Evolutionary conservation across 2,888 invertebrate species (phyloP).

Genomic region (Oscheius onirici): DNA sequence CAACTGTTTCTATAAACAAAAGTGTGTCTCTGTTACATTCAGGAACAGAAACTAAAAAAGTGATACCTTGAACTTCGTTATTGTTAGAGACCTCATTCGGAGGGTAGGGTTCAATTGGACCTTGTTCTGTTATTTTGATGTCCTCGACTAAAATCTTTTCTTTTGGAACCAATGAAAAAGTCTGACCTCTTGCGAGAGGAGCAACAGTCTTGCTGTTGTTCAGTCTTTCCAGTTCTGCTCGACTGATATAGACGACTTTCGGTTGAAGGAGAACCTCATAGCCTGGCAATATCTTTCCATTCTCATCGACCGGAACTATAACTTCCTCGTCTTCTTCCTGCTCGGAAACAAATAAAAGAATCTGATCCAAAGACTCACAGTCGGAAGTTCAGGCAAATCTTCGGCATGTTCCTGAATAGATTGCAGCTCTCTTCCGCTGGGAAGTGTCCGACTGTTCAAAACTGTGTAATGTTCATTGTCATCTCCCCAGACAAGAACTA

Average conservation of each 20-base stretch:
- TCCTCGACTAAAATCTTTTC: not conserved
- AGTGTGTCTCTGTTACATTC: too few species aligned
- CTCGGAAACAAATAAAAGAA: not conserved
- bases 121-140: not conserved
- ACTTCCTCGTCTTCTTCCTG: conserved; percentile 16
- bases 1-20: conserved; percentile 16
- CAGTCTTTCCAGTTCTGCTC: conserved; percentile 1
- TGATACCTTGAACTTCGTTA: too few species aligned
- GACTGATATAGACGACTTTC: conserved; percentile 4
- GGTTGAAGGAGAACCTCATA: conserved; percentile 10
- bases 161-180: not conserved
- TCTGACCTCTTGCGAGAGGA: not conserved
- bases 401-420: conserved; percentile 15
- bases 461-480: not conserved
- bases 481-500: not conserved
- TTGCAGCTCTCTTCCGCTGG: conserved; percentile 10
- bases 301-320: conserved; percentile 9
- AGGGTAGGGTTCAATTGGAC: not conserved
- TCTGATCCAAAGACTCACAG: not conserved
- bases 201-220: conserved; percentile 7
- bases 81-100: not conserved
- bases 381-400: conserved; percentile 10
- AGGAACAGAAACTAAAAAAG: too few species aligned
- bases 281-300: conserved; percentile 12
- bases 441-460: not conserved